phyloP scores from a whole-genome alignment of 2,113 vertebrate genomes.

The Cyphomyrus plagiostoma region DNA sequence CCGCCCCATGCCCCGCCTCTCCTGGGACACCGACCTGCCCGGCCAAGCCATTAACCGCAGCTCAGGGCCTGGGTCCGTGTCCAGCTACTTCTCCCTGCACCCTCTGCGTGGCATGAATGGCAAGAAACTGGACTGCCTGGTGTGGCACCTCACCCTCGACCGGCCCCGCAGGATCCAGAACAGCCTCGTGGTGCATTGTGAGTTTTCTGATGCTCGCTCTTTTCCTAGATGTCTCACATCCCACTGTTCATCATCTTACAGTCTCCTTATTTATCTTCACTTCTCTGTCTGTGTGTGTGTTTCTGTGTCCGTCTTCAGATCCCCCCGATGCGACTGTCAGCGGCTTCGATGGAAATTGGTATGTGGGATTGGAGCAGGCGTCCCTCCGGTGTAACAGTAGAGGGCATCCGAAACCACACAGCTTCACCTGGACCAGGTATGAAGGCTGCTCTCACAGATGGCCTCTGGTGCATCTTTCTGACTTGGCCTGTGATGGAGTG shows the following conservation, averaged over 20 bases:
- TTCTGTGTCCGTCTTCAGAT: constrained; percentile 42
- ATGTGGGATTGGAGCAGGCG: constrained; percentile 44
- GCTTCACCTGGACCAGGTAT: constrained; percentile 77
- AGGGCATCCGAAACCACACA: constrained; percentile 73
- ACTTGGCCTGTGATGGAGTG: neutral
- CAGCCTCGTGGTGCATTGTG: constrained; percentile 74
- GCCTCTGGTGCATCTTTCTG: neutral
- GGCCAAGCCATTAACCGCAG: constrained; percentile 58
- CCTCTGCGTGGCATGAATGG: constrained; percentile 77
- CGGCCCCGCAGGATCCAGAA: constrained; percentile 64
- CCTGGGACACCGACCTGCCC: constrained; percentile 74
- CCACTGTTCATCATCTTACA: neutral
- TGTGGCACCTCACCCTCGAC: constrained; percentile 66
- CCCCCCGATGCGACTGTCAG: constrained; percentile 50
- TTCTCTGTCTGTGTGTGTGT: constrained; percentile 26
- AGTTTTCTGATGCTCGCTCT: constrained; percentile 31
- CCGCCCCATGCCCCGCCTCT: constrained; percentile 62
- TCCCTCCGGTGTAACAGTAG: constrained; percentile 52
- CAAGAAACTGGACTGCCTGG: constrained; percentile 76
- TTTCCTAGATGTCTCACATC: neutral
- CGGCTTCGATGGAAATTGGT: constrained; percentile 49
- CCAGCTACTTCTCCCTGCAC: constrained; percentile 71
- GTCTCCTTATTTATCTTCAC: neutral
- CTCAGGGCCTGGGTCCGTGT: constrained; percentile 56
- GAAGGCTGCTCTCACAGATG: neutral